Base-by-base conservation (phyloP, 2,113 vertebrate genomes). In the Bufo gargarizans region DNA sequence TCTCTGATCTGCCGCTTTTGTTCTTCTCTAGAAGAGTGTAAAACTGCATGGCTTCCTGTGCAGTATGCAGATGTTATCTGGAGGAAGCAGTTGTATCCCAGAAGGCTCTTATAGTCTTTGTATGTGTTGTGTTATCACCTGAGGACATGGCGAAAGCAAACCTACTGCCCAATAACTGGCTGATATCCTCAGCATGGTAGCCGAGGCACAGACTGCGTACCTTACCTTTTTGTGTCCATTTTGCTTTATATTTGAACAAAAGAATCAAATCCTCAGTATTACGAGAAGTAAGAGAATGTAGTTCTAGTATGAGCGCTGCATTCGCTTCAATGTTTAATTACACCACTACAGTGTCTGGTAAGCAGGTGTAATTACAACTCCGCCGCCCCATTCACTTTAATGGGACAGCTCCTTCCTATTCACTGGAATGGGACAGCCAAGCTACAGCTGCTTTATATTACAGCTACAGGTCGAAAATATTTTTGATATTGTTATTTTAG, bases 11-110 rank as follows among this genome's bases (percentile, higher is more conserved):
- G 3, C 11, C 4, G 17, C 47, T 47, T 67, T 65, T 49, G 49
- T 84, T 85, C 43, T 74, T 53, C 59, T 69, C 12, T 67, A n/a
- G 53, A 47, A 59, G 58, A 45, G 19, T 19, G 67, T 74, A 33
- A 59, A 58, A 81, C 55, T 74, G 45, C 67, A 63, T 50, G 47
- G 82, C 56, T 88, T 88, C 87, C 87, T 83, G n/a, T 65, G 56
- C 76, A 76, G 86, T 49, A 50, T 67, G 45, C 19, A 53, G 71
- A 58, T 50, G 45, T 77, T 88, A 88, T 88, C 87, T 76, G 8
- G 47, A 88, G 87, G 87, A 88, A 88, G 87, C 87, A 88, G 79
- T 88, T 77, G 69, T 63, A 65, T 83, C 80, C 87, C 79, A 77
- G 19, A 65, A 82, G 69, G 47, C 69, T 45, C 17, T 59, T 74